Percentiles rank a stretch among this genome's conserved stretches.
These are phyloP conservation scores for Tethya wilhelma DNA, from an alignment of 37 sponge, comb jelly and placozoan species.

Conservation along the genomic window DNA sequence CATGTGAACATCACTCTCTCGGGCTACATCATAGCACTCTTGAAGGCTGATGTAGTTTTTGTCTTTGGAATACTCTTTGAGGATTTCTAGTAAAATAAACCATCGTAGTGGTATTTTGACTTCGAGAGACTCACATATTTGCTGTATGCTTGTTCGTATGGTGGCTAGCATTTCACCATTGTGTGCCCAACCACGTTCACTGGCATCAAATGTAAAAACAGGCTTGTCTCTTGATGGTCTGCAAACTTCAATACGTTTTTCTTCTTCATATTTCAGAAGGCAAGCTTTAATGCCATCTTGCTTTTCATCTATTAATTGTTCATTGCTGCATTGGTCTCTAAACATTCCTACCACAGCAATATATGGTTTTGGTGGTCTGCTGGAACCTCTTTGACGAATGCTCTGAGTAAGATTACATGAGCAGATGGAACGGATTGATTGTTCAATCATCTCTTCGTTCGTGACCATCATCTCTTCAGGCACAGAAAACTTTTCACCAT, in stretches of 20 bases:
- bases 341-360: slow-evolving; percentile 3
- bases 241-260: background rate
- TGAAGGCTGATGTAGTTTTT: background rate
- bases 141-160: background rate
- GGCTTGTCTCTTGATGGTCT: background rate
- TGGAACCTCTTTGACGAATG: background rate
- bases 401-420: background rate
- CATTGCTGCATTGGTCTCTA: background rate
- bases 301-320: background rate
- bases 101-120: background rate
- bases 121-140: background rate
- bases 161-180: background rate
- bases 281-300: background rate
- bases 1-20: background rate
- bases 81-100: background rate
- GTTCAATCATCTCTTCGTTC: background rate
- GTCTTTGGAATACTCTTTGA: background rate
- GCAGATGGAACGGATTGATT: slow-evolving; percentile 6
- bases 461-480: background rate
- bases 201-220: slow-evolving; percentile 8
- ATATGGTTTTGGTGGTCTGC: background rate
- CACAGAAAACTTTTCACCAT: background rate
- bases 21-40: background rate
- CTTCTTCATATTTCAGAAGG: background rate
- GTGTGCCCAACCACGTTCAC: background rate